phyloP scores from a whole-genome alignment of 2,797 vertebrate species.

The Denticeps clupeoides region DNA sequence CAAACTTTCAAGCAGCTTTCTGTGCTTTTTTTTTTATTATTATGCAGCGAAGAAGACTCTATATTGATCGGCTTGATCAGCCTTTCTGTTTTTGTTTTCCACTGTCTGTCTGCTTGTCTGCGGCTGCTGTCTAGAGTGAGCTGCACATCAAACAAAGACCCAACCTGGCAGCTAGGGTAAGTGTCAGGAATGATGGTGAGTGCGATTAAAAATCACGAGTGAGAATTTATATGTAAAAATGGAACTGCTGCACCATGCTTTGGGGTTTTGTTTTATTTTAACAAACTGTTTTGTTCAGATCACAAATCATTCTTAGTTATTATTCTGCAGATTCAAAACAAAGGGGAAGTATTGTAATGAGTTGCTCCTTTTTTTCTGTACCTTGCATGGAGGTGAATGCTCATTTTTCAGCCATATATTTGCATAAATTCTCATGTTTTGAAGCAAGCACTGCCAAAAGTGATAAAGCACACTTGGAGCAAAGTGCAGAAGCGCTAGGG shows the following conservation, averaged over 20 bases:
- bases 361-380: conserved; percentile 41
- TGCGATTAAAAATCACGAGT: conserved; percentile 16
- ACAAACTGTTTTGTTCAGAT: conserved; percentile 38
- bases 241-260: conserved; percentile 10
- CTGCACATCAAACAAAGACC: too few species aligned
- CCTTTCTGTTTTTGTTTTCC: too few species aligned
- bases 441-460: conserved; percentile 52
- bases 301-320: conserved; percentile 68
- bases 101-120: too few species aligned
- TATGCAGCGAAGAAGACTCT: too few species aligned
- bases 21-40: too few species aligned
- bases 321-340: conserved; percentile 53
- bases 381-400: conserved; percentile 42
- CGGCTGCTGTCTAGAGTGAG: too few species aligned
- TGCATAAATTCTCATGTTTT: conserved; percentile 61
- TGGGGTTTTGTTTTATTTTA: conserved; percentile 22
- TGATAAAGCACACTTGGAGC: conserved; percentile 38
- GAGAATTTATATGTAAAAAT: conserved; percentile 16
- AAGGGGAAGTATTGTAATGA: conserved; percentile 61
- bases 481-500: too few species aligned
- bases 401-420: conserved; percentile 60
- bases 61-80: too few species aligned
- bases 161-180: conserved; percentile 7
- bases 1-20: too few species aligned
- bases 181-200: not conserved